Conservation (phyloP, 2,888 invertebrate species). For the Smittia sp. region DNA sequence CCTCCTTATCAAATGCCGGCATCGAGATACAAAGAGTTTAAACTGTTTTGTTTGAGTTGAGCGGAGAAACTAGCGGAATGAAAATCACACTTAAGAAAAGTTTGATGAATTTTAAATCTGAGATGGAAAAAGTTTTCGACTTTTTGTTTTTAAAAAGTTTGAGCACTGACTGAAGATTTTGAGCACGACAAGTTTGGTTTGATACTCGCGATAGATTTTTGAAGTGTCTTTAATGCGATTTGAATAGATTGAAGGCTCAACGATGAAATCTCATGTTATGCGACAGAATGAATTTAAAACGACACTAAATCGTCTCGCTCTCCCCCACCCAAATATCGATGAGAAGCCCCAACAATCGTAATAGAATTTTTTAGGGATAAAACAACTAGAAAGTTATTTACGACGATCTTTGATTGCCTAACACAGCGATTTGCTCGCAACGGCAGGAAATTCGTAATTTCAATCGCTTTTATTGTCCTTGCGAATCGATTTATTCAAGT, state of each 20-base stretch:
- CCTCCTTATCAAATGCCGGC: too few species aligned
- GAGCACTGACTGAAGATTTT: too few species aligned
- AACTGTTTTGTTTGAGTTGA: conserved; percentile 10
- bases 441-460: conserved; percentile 37
- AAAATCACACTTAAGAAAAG: neutral
- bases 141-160: too few species aligned
- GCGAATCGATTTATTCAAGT: conserved; percentile 33
- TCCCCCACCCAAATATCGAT: neutral
- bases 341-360: neutral
- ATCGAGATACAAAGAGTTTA: too few species aligned
- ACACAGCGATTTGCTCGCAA: conserved; percentile 30
- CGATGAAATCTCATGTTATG: too few species aligned
- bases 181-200: too few species aligned
- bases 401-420: conserved; percentile 39
- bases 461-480: conserved; percentile 41
- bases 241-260: too few species aligned
- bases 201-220: too few species aligned
- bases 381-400: conserved; percentile 40
- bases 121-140: conserved; percentile 33
- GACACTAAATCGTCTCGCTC: neutral
- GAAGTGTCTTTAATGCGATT: too few species aligned
- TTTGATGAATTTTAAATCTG: conserved; percentile 28
- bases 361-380: too few species aligned
- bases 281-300: neutral
- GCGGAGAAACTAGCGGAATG: neutral